Conservation (phyloP, 2,888 invertebrate species). For the Idaea dimidiata region DNA sequence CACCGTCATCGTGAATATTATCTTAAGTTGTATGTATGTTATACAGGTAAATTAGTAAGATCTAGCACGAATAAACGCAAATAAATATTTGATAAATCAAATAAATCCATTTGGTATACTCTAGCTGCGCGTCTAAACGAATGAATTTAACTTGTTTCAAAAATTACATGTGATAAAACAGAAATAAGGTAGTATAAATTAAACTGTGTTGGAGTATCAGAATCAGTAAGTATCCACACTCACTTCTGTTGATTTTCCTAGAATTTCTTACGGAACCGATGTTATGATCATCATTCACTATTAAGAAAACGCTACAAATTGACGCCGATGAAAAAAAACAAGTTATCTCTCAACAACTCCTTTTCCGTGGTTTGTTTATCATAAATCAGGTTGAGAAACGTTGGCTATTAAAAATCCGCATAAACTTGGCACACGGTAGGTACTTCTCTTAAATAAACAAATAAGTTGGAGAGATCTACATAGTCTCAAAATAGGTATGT, state of each 20-base stretch:
- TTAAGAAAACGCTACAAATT: slow-evolving; percentile 38
- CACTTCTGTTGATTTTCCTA: neutral
- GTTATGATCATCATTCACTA: slow-evolving; percentile 18
- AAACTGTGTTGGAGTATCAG: neutral
- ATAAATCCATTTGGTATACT: no score
- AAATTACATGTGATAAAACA: neutral
- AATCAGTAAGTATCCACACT: neutral
- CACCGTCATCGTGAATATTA: neutral
- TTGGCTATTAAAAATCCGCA: slow-evolving; percentile 54
- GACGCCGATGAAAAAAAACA: slow-evolving; percentile 32
- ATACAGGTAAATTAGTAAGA: no score
- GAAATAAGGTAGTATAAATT: neutral
- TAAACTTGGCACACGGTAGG: slow-evolving; percentile 68
- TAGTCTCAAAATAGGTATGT: slow-evolving; percentile 71
- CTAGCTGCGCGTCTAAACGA: no score
- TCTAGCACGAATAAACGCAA: no score
- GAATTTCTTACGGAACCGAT: slow-evolving; percentile 32
- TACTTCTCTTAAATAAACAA: slow-evolving; percentile 65
- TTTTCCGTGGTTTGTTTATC: slow-evolving; percentile 48
- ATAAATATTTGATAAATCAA: no score
- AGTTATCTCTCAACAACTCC: slow-evolving; percentile 44
- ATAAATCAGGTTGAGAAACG: slow-evolving; percentile 50
- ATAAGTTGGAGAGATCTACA: slow-evolving; percentile 62
- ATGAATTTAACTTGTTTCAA: no score
- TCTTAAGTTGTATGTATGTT: neutral